Evolutionary conservation across 1,140 invertebrate genomes (phyloP), one percentile per base, ranked within the genome.

Genomic region (Drosophila santomea): DNA sequence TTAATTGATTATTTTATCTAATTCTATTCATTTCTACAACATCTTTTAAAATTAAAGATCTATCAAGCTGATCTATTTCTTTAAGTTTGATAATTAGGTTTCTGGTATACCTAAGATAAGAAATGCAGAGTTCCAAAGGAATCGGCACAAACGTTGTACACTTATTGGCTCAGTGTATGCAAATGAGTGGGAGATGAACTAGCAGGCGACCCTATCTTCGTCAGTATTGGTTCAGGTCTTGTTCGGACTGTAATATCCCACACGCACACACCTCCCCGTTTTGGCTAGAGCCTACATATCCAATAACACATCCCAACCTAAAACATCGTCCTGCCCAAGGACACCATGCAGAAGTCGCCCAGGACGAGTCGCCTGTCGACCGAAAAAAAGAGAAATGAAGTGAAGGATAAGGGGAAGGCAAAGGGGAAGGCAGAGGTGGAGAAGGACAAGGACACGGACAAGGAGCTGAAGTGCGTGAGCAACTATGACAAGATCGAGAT

Each of bases 161-260:
- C 3, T 32, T 32, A 15, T 43, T 43, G 15, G 14, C 39, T 7
- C 47, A 68, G 60, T 68, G 64, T 25, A 68, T 51, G 64, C 59
- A 68, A 68, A 68, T 68, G 59, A 64, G 44, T 5, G 14, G 4
- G 45, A 23, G 28, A n/a, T 36, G 45, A 61, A 50, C 36, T 43
- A 64, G 64, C 59, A 68, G 60, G 64, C 64, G 64, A 39, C 47
- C 45, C 51, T 66, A 51, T 68, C 64, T n/a, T 28, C 14, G 38
- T 54, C 47, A 66, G 39, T 68, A 68, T 68, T 52, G 61, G 61
- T 68, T 68, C 64, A 67, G 64, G 45, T 43, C 60, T 36, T 28
- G 64, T 64, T 43, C 5, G 59, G 47, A 51, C 32, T 20, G 15
- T 25, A 43, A 54, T 51, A 66, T 28, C 17, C 35, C 45, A 51